These are phyloP conservation scores for Nemotelus pantherinus DNA, from an alignment of 2,888 invertebrate species.

Conservation along the genomic window DNA sequence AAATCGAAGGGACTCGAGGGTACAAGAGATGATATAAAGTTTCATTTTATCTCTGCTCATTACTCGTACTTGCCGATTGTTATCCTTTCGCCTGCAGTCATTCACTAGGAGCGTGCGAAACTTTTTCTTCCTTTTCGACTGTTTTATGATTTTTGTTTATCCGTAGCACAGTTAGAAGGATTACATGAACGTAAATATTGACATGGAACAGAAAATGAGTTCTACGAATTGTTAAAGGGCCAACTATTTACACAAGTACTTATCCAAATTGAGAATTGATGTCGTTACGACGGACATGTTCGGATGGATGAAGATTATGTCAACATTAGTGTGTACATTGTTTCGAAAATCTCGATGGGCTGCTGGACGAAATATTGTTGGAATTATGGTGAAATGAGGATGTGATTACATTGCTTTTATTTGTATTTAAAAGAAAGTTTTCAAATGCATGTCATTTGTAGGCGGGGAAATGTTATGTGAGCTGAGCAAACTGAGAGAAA, in stretches of 20 bases:
- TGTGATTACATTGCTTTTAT: too few relatives aligned
- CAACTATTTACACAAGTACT: conserved; percentile 49
- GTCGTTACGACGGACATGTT: conserved; percentile 41
- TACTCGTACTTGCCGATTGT: not conserved
- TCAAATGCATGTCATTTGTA: too few relatives aligned
- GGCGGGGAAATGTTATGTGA: too few relatives aligned
- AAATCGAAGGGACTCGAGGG: not conserved
- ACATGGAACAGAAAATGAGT: conserved; percentile 46
- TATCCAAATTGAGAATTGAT: conserved; percentile 50
- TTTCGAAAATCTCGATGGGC: not conserved
- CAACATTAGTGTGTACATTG: conserved; percentile 8
- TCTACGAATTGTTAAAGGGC: conserved; percentile 45
- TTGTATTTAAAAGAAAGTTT: too few relatives aligned
- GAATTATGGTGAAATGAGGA: too few relatives aligned
- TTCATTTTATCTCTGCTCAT: not conserved
- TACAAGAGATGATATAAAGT: not conserved
- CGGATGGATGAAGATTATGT: conserved; percentile 25
- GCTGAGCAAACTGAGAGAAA: too few relatives aligned
- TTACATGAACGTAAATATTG: conserved; percentile 44
- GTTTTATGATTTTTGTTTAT: conserved; percentile 12
- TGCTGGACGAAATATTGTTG: too few relatives aligned
- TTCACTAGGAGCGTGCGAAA: conserved; percentile 6
- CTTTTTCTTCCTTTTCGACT: conserved; percentile 3
- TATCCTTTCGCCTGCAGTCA: conserved; percentile 25
- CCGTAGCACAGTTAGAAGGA: conserved; percentile 25